Conservation (phyloP, 2,888 invertebrate genomes). For the Dryomyza anilis region DNA sequence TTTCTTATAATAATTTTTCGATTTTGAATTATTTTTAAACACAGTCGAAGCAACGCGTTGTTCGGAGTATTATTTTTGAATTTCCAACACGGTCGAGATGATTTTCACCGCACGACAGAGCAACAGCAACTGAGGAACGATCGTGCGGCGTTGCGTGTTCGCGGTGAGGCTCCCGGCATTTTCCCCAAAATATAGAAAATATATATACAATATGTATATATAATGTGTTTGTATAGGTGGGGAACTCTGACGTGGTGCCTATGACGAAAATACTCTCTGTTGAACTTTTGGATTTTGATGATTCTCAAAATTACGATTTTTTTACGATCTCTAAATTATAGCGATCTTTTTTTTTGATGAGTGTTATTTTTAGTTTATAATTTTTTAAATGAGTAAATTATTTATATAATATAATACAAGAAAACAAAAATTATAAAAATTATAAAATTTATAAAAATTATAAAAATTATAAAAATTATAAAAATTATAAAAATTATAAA, state of each 20-base stretch:
- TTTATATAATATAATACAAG: no score
- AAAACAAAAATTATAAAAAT: no score
- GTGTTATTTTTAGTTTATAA: no score
- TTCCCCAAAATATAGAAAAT: background rate
- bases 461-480: no score
- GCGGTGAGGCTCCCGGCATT: background rate
- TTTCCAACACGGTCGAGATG: conserved; percentile 5
- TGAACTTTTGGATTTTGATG: background rate
- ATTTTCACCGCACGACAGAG: conserved; percentile 34
- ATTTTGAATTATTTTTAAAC: background rate
- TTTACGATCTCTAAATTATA: no score
- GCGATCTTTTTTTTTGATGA: no score
- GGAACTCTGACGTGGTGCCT: conserved; percentile 28
- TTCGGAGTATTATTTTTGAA: background rate
- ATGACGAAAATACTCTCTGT: conserved; percentile 28
- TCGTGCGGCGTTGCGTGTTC: background rate
- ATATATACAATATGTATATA: background rate
- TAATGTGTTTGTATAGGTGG: background rate
- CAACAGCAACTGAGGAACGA: conserved; percentile 32
- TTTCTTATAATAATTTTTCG: background rate
- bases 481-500: no score
- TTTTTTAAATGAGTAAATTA: no score
- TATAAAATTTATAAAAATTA: no score
- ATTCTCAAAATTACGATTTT: no score
- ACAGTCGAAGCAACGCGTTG: background rate